Conservation (phyloP, 2,888 invertebrate species). For the Vesta saturnalis region DNA sequence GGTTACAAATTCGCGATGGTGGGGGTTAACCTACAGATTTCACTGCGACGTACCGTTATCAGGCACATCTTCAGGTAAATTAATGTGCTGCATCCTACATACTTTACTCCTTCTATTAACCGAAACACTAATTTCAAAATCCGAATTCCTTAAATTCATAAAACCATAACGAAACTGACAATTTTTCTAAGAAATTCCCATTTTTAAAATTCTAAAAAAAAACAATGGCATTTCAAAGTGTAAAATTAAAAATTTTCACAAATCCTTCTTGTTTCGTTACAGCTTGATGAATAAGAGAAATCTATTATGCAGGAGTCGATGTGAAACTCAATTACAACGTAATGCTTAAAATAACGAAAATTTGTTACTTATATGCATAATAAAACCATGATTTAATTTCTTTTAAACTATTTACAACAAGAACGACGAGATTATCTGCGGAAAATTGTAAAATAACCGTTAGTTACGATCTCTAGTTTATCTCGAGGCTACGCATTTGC, state of each 20-base stretch:
- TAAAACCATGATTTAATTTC: neutral
- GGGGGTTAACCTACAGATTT: too few relatives aligned
- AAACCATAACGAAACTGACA: too few relatives aligned
- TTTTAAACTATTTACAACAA: neutral
- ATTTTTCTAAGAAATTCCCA: too few relatives aligned
- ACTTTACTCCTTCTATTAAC: too few relatives aligned
- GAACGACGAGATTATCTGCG: neutral
- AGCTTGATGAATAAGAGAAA: neutral
- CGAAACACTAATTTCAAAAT: too few relatives aligned
- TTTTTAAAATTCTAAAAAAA: too few relatives aligned
- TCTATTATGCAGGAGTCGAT: neutral
- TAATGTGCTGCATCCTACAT: too few relatives aligned
- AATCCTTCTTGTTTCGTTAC: neutral
- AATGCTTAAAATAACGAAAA: neutral
- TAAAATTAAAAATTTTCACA: neutral
- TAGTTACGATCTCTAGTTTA: conserved; percentile 24
- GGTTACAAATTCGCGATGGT: too few relatives aligned
- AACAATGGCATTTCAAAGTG: too few relatives aligned
- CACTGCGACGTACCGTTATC: too few relatives aligned
- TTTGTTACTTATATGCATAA: conserved; percentile 1
- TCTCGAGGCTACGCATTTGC: conserved; percentile 29
- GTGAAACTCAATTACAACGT: neutral
- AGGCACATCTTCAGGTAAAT: too few relatives aligned
- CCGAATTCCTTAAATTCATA: too few relatives aligned
- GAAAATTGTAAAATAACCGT: conserved; percentile 24